Percentiles rank a stretch among this genome's conserved stretches.
Conservation (phyloP, 2,113 vertebrate genomes). For the Machaerirhynchus nigripectus region DNA sequence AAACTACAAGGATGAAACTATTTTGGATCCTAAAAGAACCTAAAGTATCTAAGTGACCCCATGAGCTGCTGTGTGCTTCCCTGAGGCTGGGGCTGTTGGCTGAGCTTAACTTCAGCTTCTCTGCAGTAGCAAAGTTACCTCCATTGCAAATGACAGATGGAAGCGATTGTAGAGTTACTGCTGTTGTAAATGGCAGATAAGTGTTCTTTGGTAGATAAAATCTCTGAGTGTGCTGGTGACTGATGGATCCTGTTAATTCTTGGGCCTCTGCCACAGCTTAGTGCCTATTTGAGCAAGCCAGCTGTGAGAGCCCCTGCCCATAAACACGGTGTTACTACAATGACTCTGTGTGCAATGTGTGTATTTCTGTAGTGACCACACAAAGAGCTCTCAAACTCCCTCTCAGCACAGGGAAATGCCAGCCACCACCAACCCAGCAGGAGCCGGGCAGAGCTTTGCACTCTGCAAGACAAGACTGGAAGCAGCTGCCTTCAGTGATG, state of each 20-base stretch:
- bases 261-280: neutral
- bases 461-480: neutral
- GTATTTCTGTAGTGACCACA: neutral
- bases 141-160: neutral
- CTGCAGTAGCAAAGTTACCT: neutral
- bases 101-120: neutral
- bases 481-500: neutral
- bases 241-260: neutral
- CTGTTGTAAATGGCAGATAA: neutral
- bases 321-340: neutral
- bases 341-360: neutral
- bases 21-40: neutral
- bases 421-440: neutral
- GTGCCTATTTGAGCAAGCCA: neutral
- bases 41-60: neutral
- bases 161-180: neutral
- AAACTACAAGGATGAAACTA: neutral
- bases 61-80: neutral
- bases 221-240: neutral
- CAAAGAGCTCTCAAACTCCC: neutral
- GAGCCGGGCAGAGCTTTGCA: neutral
- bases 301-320: neutral
- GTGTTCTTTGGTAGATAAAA: neutral
- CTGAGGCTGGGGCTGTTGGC: neutral
- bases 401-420: neutral